These are phyloP conservation scores for Petrolisthes cinctipes DNA, from an alignment of 2,888 invertebrate genomes.

Conservation along the genomic window DNA sequence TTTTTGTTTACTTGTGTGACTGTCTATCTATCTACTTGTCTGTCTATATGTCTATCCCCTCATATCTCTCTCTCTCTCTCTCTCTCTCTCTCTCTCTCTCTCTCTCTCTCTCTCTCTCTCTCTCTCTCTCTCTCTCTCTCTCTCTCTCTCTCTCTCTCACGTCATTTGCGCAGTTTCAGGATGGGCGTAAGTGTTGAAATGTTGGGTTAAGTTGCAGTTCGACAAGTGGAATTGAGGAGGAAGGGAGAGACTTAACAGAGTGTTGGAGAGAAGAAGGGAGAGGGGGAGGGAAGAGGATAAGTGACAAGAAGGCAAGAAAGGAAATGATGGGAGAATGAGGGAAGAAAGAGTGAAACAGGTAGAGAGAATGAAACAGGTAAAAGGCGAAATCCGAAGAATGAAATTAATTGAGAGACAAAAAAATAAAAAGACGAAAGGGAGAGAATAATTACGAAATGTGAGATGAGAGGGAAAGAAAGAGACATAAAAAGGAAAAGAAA, in stretches of 20 bases:
- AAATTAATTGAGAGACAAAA: not conserved
- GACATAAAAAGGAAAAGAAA: not conserved
- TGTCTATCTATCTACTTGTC: not conserved
- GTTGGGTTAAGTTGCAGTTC: not conserved
- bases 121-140: conserved; percentile 14
- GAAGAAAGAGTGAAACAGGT: not conserved
- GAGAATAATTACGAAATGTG: not conserved
- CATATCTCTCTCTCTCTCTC: not conserved
- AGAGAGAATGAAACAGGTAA: not conserved
- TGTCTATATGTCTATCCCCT: not conserved
- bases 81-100: conserved; percentile 1
- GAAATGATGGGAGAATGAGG: not conserved
- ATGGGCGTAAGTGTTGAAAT: not conserved
- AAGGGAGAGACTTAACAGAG: not conserved
- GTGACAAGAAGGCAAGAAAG: not conserved
- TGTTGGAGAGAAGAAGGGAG: not conserved
- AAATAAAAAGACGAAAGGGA: not conserved
- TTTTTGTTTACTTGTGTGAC: not conserved
- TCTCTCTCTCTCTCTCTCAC: conserved; percentile 2
- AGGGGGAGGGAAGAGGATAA: not conserved
- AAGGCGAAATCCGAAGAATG: not conserved
- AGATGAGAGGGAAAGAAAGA: not conserved
- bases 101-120: not conserved
- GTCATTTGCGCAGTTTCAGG: not conserved
- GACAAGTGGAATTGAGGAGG: not conserved